Percentiles rank a stretch among this genome's conserved stretches.
These are phyloP conservation scores for Parascotia fuliginaria DNA, from an alignment of 2,888 invertebrate species.

Conservation along the genomic window DNA sequence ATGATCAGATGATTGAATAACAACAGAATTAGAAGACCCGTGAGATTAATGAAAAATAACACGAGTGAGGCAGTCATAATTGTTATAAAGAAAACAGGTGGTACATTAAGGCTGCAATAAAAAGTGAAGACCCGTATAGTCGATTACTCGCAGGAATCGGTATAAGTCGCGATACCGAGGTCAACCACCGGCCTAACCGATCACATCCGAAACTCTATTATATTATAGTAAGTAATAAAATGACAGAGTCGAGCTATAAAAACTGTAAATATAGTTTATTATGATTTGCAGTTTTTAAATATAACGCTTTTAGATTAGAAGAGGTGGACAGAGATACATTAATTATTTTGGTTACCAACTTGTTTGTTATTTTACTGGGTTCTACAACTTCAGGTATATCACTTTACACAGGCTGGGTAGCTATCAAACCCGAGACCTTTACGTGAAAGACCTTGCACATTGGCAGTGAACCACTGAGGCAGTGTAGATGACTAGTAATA, in stretches of 20 bases:
- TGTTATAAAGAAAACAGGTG: background rate
- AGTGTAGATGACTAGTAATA: too few relatives aligned
- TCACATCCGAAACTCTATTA: constrained; percentile 36
- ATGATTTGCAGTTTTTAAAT: too few relatives aligned
- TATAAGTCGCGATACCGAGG: constrained; percentile 28
- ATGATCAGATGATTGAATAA: too few relatives aligned
- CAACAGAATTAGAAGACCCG: background rate
- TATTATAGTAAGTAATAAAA: constrained; percentile 24
- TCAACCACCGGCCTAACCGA: constrained; percentile 31
- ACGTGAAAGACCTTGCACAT: too few relatives aligned
- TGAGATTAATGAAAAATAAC: background rate
- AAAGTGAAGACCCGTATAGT: constrained; percentile 12
- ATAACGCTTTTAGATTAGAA: too few relatives aligned
- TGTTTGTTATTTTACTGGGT: too few relatives aligned
- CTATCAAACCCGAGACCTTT: too few relatives aligned
- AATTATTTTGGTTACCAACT: too few relatives aligned
- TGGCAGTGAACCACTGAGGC: too few relatives aligned
- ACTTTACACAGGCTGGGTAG: too few relatives aligned
- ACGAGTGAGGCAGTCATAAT: background rate
- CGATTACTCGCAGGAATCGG: constrained; percentile 27
- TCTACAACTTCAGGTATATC: too few relatives aligned
- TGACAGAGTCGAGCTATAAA: constrained; percentile 23
- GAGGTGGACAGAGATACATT: too few relatives aligned
- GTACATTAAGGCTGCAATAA: constrained; percentile 6
- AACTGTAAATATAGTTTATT: constrained; percentile 1